A percentile compares a stretch with the other conserved stretches of the same genome.
These are phyloP conservation scores for Portevinia maculata DNA, from an alignment of 2,888 invertebrate genomes.

Conservation along the genomic window DNA sequence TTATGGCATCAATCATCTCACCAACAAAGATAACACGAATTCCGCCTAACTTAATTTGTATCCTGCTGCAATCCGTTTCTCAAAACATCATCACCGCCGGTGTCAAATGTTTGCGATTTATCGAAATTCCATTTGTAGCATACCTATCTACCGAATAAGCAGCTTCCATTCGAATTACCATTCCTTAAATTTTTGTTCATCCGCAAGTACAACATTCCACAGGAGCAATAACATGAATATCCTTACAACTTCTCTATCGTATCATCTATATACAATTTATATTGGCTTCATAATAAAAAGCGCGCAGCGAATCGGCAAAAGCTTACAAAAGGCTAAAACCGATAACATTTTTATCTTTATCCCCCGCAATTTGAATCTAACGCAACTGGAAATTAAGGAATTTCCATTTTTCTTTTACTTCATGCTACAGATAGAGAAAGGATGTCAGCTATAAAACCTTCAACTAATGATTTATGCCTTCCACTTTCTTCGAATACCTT, in stretches of 20 bases:
- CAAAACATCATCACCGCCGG: conserved; percentile 39
- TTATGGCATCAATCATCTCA: too few species aligned
- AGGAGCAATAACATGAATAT: neutral
- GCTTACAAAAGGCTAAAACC: conserved; percentile 56
- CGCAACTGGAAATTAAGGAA: conserved; percentile 57
- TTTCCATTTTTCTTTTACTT: conserved; percentile 38
- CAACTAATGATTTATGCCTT: conserved; percentile 64
- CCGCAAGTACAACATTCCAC: conserved; percentile 1
- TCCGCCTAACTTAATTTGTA: conserved; percentile 30
- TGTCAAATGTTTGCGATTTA: conserved; percentile 47
- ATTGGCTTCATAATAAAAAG: too few species aligned
- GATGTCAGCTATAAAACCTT: conserved; percentile 65
- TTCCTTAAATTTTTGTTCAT: conserved; percentile 44
- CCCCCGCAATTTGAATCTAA: conserved; percentile 70
- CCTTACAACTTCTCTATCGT: too few species aligned
- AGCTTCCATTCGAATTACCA: conserved; percentile 60
- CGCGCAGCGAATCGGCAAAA: conserved; percentile 7
- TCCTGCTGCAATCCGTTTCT: conserved; percentile 14
- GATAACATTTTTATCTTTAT: conserved; percentile 70
- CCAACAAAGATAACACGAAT: too few species aligned
- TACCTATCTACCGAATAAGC: conserved; percentile 53
- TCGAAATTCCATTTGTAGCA: conserved; percentile 46
- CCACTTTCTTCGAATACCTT: conserved; percentile 51
- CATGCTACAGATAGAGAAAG: conserved; percentile 18
- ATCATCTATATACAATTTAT: too few species aligned